Evolutionary conservation across 2,797 vertebrate species (phyloP), one percentile per base, ranked within the genome.

Genomic region (Oryzias dopingdopingensis): DNA sequence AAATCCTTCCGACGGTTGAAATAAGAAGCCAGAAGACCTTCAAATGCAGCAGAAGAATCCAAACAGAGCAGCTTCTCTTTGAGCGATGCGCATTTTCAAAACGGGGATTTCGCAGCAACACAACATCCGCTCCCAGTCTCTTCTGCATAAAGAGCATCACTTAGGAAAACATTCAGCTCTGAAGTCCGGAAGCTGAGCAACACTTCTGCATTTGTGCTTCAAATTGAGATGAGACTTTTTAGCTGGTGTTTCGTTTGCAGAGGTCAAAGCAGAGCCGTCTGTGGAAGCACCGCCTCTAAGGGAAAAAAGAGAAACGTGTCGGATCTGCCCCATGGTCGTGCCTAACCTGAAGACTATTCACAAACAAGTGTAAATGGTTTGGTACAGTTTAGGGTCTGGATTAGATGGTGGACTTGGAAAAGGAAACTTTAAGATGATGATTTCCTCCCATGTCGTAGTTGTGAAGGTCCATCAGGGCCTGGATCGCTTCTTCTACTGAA

Each of bases 321-420:
- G 18, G 55, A 56, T 65, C 58, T 44, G 7, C 15, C 23, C 42
- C 40, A 42, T 67, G 26, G 24, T 17, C 56, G 52, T 57, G 46
- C 24, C 54, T 70, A 5, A 17, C 62, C 42, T 52, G 45, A 58
- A 58, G 62, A 49, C 37, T 10, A 55, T 42, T 64, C 42, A 69
- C 52, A 56, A 52, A 59, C 65, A 40, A 64, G 22, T 32, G 4
- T 46, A 24, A 49, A 24, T 41, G 47, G 52, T 58, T 26, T 2
- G 40, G 6, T 22, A 58, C 49, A 56, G 47, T 14, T 1, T 8
- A 32, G 8, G 15, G 42, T 42, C 7, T 23, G 15, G 40, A 37
- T 82, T 71, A 98, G 92, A 99, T 98, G 68, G 97, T 98, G 43
- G 96, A 98, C 88, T 99, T 99, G n/a, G 97, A 99, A 86, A 99